Conservation (phyloP, 2,113 vertebrate genomes). For the Glareola pratincola region DNA sequence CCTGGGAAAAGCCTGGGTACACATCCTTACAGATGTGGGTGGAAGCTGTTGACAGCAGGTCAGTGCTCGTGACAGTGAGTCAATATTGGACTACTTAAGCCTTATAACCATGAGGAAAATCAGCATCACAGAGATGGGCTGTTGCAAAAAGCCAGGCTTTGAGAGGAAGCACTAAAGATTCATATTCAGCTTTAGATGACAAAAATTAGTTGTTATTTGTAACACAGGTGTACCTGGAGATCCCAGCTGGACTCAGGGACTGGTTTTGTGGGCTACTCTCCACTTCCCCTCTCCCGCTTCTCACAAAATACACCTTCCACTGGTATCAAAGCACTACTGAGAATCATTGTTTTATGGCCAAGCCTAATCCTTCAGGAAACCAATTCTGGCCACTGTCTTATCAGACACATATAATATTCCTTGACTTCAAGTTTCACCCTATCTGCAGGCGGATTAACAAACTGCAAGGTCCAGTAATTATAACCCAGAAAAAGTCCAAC, state of each 20-base stretch:
- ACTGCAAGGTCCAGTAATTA: not conserved
- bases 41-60: not conserved
- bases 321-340: not conserved
- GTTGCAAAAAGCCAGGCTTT: not conserved
- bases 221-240: not conserved
- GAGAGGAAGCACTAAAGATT: not conserved
- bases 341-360: not conserved
- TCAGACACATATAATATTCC: not conserved
- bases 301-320: not conserved
- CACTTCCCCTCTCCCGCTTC: not conserved
- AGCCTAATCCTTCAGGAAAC: not conserved
- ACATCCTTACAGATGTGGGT: not conserved
- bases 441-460: constrained; percentile 33
- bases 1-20: not conserved
- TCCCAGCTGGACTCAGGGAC: not conserved
- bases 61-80: not conserved
- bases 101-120: not conserved
- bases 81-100: not conserved
- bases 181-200: not conserved
- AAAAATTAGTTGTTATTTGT: not conserved
- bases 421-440: not conserved
- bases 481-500: not conserved
- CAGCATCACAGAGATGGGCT: not conserved
- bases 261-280: not conserved
- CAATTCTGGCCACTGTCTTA: not conserved